A percentile compares a stretch with the other conserved stretches of the same genome.
Evolutionary conservation across 2,113 vertebrate genomes (phyloP).

Genomic region (Archocentrus centrarchus): DNA sequence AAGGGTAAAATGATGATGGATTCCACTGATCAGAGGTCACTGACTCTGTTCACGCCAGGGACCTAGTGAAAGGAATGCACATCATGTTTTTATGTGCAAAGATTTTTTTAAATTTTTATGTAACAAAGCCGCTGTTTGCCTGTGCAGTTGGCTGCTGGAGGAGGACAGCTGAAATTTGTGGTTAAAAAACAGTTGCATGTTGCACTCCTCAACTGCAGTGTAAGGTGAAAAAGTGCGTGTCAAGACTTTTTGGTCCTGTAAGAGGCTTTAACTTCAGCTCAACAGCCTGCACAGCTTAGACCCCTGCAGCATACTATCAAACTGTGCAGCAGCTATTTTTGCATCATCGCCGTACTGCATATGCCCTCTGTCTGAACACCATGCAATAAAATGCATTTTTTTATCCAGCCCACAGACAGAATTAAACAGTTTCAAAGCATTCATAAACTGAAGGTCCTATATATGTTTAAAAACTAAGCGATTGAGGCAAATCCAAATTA

Average conservation of each 20-base stretch:
- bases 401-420: background rate
- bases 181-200: conserved; percentile 1
- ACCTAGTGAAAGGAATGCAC: background rate
- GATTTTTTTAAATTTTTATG: background rate
- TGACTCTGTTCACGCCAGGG: background rate
- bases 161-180: background rate
- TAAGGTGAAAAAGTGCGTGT: conserved; percentile 42
- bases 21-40: background rate
- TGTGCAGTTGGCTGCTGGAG: background rate
- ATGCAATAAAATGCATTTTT: background rate
- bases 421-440: background rate
- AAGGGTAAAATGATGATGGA: background rate
- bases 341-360: conserved; percentile 30
- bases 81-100: background rate
- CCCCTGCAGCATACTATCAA: conserved; percentile 49
- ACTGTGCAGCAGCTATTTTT: conserved; percentile 50
- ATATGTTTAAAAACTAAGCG: background rate
- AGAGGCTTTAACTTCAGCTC: conserved; percentile 58
- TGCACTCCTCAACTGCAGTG: conserved; percentile 28
- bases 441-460: background rate
- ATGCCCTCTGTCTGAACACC: conserved; percentile 5
- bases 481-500: background rate
- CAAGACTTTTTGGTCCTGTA: conserved; percentile 24
- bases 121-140: background rate
- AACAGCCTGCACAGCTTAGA: conserved; percentile 52